Base-by-base conservation (phyloP, 2,888 invertebrate species). In the Campoplex capitator region DNA sequence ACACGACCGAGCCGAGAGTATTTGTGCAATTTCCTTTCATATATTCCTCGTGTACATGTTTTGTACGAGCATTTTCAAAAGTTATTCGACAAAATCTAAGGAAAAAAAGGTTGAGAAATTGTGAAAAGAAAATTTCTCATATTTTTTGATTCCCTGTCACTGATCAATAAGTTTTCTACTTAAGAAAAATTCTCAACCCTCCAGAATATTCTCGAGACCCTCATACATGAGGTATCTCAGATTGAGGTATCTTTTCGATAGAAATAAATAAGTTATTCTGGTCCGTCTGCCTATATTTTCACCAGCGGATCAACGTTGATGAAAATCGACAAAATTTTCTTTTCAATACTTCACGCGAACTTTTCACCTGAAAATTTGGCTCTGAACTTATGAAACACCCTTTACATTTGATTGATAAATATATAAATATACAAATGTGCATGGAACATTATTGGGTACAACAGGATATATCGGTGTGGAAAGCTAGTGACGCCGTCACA, bases 1-100 rank as follows among this genome's bases (percentile, higher is more conserved):
- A 87, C 85, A 89, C 65, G 80, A 75, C 67, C 85, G 83, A 87
- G 85, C 78, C 87, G 78, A 48, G 86, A 84, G 84, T 87, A 83
- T 86, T 62, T 74, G 71, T 85, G 77, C 38, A 82, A 79, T 75
- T 71, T 45, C 62, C 62, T 67, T 65, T 23, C 62, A 78, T 83
- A 62, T 68, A 68, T 51, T 48, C 58, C 16, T 28, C 28, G 58
- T 62, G 4, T 28, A 3, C 32, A 32, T 32, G 16, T 28, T 62
- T 13, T 13, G 2, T 32, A 62, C 32, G 32, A 62, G 58, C 16
- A 32, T 32, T 62, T 62, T 4, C 58, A 62, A 62, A 32, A 32
- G 32, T 62, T 6, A 32, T 16, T 16, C 13, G 13, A 13, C 13
- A 3, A 13, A 62, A 32, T 16, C 11, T 0, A 13, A 28, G 16